Base-by-base conservation (phyloP, 2,888 invertebrate species). In the Seira ritae region DNA sequence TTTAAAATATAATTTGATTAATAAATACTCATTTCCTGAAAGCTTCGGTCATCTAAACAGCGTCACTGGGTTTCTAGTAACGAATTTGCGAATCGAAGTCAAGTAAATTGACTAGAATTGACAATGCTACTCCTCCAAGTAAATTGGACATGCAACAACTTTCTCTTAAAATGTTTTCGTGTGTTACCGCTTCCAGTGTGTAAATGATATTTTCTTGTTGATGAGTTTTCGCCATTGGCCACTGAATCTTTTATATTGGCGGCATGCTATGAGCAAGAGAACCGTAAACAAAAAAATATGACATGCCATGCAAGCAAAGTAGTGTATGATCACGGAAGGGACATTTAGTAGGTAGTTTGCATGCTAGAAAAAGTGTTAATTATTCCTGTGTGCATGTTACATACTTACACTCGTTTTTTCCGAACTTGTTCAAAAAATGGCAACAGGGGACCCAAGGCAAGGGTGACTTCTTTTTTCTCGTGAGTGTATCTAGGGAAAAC, bases 101-200 rank as follows among this genome's bases (percentile, higher is more conserved):
- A 31, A 31, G 8, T 31, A 31, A 31, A 31, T 31, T 31, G 31
- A 31, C 8, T 31, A 4, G 31, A 31, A 31, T 31, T 31, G 31
- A 31, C 31, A 31, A 31, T 31, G 8, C 31, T 31, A 31, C 31
- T 31, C 8, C 31, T 8, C 31, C 8, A 2, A 31, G 8, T 31
- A 31, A 82, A 82, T 82, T 82, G 81, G 76, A 76, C 81, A 82
- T 82, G 76, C 81, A 82, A 82, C 81, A 82, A 82, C 76, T 82
- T 82, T 72, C 81, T 50, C 24, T 76, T 23, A 70, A 69, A 68
- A 31, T 31, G 31, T 31, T 31, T 31, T 31, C 31, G 31, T 31
- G 31, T 31, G 31, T 31, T 31, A 31, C n/a, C n/a, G n/a, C n/a
- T n/a, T n/a, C n/a, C n/a, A n/a, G n/a, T n/a, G 31, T 31, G 31